Base-by-base conservation (phyloP, 2,797 vertebrate genomes). In the Hipposideros larvatus region DNA sequence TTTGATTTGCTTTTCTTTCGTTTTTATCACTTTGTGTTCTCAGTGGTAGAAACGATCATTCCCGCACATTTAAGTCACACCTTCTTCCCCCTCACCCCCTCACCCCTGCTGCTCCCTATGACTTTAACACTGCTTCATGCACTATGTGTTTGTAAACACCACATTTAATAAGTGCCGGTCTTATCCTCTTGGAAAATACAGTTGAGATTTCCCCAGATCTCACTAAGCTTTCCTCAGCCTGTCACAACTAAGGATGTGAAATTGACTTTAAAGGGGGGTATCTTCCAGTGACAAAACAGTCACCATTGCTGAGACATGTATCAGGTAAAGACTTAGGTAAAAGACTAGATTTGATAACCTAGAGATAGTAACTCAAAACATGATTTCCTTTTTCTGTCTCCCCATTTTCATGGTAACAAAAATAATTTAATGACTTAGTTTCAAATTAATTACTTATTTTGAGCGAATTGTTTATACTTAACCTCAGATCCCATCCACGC, bases 131-230 rank as follows among this genome's bases (percentile, higher is more conserved):
- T 73, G 87, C 22, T 83, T 87, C 57, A 14, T 93, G 26, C 4
- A 21, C 41, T 41, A 1, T 74, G 43, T 88, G 37, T 94, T 91
- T 77, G 86, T 73, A 95, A 90, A 53, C 15, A 90, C 24, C 77
- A 15, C 0, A 0, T 57, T 78, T 51, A 70, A 26, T 78, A 57
- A 73, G 31, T 84, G 8, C 37, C 75, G 73, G 46, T 89, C 61
- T 95, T 83, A 88, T 97, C 95, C 95, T 95, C 75, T 87, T 86
- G 57, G 51, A 74, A 96, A 95, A 92, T 66, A 91, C 53, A 93
- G 63, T 73, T 88, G 65, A 93, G 95, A 93, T 94, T 88, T 90
- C 92, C 46, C 55, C 65, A 93, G 78, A 96, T 94, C 34, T 59
- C 73, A 78, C 16, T 94, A 96, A 97, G 82, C 24, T 78, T 96